Base-by-base conservation (phyloP, 2,797 vertebrate species). In the Brotula barbata region DNA sequence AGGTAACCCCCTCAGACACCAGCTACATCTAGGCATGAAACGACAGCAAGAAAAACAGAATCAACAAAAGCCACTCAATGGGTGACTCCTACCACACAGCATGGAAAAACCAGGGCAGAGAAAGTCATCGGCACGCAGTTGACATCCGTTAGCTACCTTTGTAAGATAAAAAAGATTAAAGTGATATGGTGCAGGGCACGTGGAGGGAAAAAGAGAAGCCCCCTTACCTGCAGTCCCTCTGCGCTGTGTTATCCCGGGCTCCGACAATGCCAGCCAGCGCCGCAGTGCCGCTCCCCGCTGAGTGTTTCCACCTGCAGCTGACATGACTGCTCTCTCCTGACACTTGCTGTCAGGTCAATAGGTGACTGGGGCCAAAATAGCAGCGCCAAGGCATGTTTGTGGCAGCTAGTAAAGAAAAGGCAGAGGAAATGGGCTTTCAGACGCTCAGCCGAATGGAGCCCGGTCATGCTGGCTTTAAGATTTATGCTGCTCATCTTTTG, bases 261-360 rank as follows among this genome's bases (percentile, higher is more conserved):
- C 41, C 45, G 5, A 77, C 82, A 88, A 71, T 49, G 69, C 21
- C 64, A 45, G 15, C 16, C 69, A 46, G 39, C 41, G 14, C 45
- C 60, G 7, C 43, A 60, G 54, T 69, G 33, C 33, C 13, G 61
- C 68, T 50, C 42, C 79, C 68, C 25, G 58, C 78, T 58, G 73
- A 85, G 77, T 45, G 78, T 4, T 16, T 58, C 68, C 89, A 91
- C 80, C 89, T 92, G 89, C 78, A 84, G 56, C 39, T 89, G 90
- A 77, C 89, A 89, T 58, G 57, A 56, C 59, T 39, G 44, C 58
- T 60, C 47, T 72, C 75, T 80, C 74, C 42, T 48, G 52, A 78
- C 81, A 79, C 82, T 88, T 74, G 64, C 53, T 90, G 87, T 91
- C 87, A 89, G 74, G 73, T 86, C 87, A 89, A 89, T 75, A 63